phyloP scores from a whole-genome alignment of 2,113 vertebrate species.

The Gasterosteus aculeatus region DNA sequence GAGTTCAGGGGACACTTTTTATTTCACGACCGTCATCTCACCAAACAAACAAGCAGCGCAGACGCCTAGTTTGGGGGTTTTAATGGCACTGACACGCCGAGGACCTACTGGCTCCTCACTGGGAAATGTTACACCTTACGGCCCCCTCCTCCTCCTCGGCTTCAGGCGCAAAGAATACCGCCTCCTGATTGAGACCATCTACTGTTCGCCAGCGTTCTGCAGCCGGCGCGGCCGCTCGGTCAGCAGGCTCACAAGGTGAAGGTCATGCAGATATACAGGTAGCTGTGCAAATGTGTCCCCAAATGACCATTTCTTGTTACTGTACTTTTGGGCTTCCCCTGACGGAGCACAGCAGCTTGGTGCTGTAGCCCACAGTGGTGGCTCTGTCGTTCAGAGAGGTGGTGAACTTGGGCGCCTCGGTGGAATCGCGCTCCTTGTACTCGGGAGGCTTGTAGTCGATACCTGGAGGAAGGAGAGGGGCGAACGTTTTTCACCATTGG shows the following conservation, averaged over 20 bases:
- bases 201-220: background rate
- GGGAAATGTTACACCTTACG: conserved; percentile 61
- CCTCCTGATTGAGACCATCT: background rate
- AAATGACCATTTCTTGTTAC: background rate
- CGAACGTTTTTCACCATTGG: background rate
- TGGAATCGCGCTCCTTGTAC: conserved; percentile 85
- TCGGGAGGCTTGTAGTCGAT: conserved; percentile 82
- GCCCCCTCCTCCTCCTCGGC: background rate
- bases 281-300: too few relatives aligned
- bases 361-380: conserved; percentile 91
- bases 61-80: conserved; percentile 17
- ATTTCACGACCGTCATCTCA: background rate
- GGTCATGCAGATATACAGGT: conserved; percentile 5
- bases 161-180: conserved; percentile 25
- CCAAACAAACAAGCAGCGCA: background rate
- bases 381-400: conserved; percentile 85
- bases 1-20: background rate
- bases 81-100: conserved; percentile 37
- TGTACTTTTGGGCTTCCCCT: conserved; percentile 90
- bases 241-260: conserved; percentile 27
- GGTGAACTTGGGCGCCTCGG: conserved; percentile 93
- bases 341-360: conserved; percentile 92
- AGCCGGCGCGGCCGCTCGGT: background rate
- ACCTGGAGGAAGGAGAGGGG: conserved; percentile 64
- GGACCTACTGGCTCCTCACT: conserved; percentile 14